phyloP scores from a whole-genome alignment of 1,140 invertebrate genomes.

The Listronotus oregonensis region DNA sequence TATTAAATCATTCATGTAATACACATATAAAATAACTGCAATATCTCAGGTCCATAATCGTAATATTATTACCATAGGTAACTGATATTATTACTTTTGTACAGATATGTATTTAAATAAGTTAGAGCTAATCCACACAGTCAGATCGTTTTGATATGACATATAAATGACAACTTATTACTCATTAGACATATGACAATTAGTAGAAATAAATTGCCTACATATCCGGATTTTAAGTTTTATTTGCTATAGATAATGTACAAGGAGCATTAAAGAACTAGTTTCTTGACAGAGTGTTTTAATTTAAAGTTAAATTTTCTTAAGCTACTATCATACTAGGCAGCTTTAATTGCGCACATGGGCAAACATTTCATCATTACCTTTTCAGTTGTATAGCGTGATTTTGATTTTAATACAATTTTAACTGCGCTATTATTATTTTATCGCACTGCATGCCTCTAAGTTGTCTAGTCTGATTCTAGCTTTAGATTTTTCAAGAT shows the following conservation, averaged over 20 bases:
- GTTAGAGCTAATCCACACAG: neutral
- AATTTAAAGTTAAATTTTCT: too few relatives aligned
- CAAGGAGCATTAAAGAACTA: neutral
- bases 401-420: too few relatives aligned
- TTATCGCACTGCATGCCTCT: too few relatives aligned
- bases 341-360: too few relatives aligned
- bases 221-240: neutral
- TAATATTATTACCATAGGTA: conserved; percentile 1
- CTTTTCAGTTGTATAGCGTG: too few relatives aligned
- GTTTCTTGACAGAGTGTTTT: too few relatives aligned
- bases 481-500: too few relatives aligned
- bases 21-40: conserved; percentile 2
- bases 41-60: neutral
- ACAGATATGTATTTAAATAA: conserved; percentile 8
- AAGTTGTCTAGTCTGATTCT: too few relatives aligned
- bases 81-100: neutral
- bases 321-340: too few relatives aligned
- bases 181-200: conserved; percentile 8
- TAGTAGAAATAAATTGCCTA: neutral
- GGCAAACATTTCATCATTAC: too few relatives aligned
- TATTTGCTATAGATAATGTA: neutral
- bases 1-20: neutral
- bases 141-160: conserved; percentile 1
- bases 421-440: too few relatives aligned
- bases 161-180: conserved; percentile 4